Conservation (phyloP, 2,888 invertebrate species). For the Ptycholaimellus sp. region DNA sequence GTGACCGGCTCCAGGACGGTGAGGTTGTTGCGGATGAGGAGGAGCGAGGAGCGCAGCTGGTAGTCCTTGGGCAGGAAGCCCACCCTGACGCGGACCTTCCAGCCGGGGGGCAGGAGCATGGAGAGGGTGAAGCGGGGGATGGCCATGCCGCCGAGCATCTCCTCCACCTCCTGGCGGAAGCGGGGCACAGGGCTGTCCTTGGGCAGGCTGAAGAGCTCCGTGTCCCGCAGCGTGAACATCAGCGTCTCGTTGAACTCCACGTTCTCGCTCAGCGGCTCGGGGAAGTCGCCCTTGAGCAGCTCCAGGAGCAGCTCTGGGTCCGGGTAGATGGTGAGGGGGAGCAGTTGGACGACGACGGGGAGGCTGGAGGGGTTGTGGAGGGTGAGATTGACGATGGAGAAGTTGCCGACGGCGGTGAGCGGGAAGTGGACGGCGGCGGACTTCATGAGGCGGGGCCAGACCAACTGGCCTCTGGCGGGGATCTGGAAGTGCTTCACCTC, state of each 20-base stretch:
- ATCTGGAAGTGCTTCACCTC: constrained; percentile 43
- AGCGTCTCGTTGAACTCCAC: constrained; percentile 30
- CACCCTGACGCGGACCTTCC: constrained; percentile 27
- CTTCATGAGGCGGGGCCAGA: constrained; percentile 39
- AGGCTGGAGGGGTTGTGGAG: constrained; percentile 47
- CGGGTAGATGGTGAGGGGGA: constrained; percentile 47
- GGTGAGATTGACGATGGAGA: constrained; percentile 40
- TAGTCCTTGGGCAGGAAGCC: constrained; percentile 34
- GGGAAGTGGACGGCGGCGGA: constrained; percentile 39
- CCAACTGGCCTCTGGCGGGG: constrained; percentile 41
- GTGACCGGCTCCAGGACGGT: constrained; percentile 65
- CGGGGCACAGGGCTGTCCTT: constrained; percentile 25
- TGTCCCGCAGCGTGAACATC: constrained; percentile 28
- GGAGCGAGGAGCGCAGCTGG: constrained; percentile 28
- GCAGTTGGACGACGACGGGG: constrained; percentile 46
- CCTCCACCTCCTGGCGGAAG: constrained; percentile 28
- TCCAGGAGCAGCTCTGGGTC: constrained; percentile 35
- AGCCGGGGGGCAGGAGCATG: constrained; percentile 38
- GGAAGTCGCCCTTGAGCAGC: constrained; percentile 16
- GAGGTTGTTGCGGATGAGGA: constrained; percentile 53
- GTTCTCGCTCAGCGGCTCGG: constrained; percentile 7
- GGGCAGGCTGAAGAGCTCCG: constrained; percentile 21
- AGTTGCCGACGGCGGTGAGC: constrained; percentile 47
- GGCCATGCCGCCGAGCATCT: constrained; percentile 21
- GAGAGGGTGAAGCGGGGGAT: constrained; percentile 35